Evolutionary conservation across 2,888 invertebrate genomes (phyloP).

Genomic region (Apamea sordens): DNA sequence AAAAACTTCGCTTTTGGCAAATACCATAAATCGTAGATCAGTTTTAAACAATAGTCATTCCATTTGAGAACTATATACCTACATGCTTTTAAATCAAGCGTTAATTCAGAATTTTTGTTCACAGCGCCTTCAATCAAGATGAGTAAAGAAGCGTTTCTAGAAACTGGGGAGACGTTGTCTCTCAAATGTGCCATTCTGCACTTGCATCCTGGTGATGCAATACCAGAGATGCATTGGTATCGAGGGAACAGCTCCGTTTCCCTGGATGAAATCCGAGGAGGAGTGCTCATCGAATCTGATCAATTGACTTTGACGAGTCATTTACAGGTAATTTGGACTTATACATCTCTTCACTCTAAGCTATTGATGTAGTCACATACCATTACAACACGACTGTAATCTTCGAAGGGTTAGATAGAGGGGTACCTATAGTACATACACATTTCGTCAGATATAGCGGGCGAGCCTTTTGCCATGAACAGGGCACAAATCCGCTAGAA

Average conservation of each 20-base stretch:
- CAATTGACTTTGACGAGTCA: conserved; percentile 84
- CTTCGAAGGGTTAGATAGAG: neutral
- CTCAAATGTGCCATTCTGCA: conserved; percentile 84
- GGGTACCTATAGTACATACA: neutral
- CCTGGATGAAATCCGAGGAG: conserved; percentile 86
- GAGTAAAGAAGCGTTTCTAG: conserved; percentile 85
- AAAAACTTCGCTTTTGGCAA: neutral
- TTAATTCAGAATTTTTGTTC: conserved; percentile 51
- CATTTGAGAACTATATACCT: neutral
- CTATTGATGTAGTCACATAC: neutral
- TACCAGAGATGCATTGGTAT: conserved; percentile 83
- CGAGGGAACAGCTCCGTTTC: conserved; percentile 79
- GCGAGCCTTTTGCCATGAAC: neutral
- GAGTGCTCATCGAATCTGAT: conserved; percentile 87
- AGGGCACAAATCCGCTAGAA: neutral
- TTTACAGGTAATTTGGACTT: conserved; percentile 78
- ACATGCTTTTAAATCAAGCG: neutral
- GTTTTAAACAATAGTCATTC: neutral
- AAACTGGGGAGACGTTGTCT: conserved; percentile 85
- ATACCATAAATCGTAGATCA: neutral
- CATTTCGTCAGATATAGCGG: neutral
- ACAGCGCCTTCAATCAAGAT: conserved; percentile 85
- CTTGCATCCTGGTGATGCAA: conserved; percentile 76
- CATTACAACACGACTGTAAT: neutral
- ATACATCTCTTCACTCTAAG: neutral